phyloP scores from a whole-genome alignment of 2,113 vertebrate genomes.

The Onychostruthus taczanowskii region DNA sequence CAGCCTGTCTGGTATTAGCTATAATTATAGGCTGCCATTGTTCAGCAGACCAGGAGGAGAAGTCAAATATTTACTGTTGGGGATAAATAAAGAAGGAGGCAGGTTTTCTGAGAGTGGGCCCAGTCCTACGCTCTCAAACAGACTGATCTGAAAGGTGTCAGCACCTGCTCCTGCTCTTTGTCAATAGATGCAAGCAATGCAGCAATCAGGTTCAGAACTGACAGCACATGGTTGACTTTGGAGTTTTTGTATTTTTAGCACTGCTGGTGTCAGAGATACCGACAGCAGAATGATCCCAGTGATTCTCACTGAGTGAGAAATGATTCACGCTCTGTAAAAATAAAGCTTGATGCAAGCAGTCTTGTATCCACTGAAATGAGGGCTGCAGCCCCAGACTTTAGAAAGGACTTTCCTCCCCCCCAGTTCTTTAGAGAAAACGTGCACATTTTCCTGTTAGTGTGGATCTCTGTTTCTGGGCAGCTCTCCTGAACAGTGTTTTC shows the following conservation, averaged over 20 bases:
- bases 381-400: neutral
- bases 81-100: neutral
- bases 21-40: neutral
- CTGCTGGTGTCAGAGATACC: slow-evolving; percentile 1
- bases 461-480: neutral
- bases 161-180: neutral
- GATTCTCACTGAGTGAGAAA: slow-evolving; percentile 4
- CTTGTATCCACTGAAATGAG: neutral
- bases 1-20: neutral
- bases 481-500: neutral
- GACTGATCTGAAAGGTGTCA: neutral
- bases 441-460: neutral
- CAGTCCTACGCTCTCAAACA: neutral
- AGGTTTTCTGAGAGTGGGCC: neutral
- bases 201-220: neutral
- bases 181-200: neutral
- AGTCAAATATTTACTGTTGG: neutral
- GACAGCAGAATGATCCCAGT: neutral
- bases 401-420: neutral
- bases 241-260: slow-evolving; percentile 43
- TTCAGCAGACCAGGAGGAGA: neutral
- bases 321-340: slow-evolving; percentile 32
- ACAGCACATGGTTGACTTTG: neutral
- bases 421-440: neutral
- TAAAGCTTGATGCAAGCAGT: slow-evolving; percentile 24